These are phyloP conservation scores for Cephus cinctus DNA, from an alignment of 1,140 invertebrate genomes.

Conservation along the genomic window DNA sequence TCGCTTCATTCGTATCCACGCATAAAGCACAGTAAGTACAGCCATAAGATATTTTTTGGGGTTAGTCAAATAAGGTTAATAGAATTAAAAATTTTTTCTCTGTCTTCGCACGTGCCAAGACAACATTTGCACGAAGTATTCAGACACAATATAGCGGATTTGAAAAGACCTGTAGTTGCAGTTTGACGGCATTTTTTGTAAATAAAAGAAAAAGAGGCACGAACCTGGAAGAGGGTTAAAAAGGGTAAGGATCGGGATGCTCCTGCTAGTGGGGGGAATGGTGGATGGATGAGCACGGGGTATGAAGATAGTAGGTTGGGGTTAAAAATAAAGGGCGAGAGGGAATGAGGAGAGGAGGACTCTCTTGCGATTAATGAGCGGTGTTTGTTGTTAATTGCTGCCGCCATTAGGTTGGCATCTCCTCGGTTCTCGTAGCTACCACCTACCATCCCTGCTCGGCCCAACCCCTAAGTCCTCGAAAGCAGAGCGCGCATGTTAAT, in stretches of 20 bases:
- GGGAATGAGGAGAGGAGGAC: conserved; percentile 29
- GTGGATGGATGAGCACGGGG: too few species aligned
- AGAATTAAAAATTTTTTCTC: too few species aligned
- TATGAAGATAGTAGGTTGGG: too few species aligned
- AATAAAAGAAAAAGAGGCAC: neutral
- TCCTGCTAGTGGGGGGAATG: too few species aligned
- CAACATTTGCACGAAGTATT: too few species aligned
- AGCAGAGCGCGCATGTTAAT: conserved; percentile 53
- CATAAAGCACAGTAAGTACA: too few species aligned
- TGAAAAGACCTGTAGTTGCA: too few species aligned
- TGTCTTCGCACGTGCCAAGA: too few species aligned
- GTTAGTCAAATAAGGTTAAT: too few species aligned
- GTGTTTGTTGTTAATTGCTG: conserved; percentile 59
- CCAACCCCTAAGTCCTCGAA: conserved; percentile 31
- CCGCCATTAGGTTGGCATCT: conserved; percentile 56
- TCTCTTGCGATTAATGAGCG: conserved; percentile 55
- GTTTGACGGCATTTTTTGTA: neutral
- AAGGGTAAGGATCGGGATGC: neutral
- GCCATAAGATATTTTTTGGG: too few species aligned
- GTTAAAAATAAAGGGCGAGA: conserved; percentile 17
- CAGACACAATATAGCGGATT: too few species aligned
- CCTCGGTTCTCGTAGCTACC: conserved; percentile 10
- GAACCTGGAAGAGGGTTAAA: neutral
- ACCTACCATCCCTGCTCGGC: conserved; percentile 1
- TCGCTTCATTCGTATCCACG: too few species aligned